Evolutionary conservation across 2,888 invertebrate genomes (phyloP), one percentile per base, ranked within the genome.

Genomic region (Orchesellides sinensis): DNA sequence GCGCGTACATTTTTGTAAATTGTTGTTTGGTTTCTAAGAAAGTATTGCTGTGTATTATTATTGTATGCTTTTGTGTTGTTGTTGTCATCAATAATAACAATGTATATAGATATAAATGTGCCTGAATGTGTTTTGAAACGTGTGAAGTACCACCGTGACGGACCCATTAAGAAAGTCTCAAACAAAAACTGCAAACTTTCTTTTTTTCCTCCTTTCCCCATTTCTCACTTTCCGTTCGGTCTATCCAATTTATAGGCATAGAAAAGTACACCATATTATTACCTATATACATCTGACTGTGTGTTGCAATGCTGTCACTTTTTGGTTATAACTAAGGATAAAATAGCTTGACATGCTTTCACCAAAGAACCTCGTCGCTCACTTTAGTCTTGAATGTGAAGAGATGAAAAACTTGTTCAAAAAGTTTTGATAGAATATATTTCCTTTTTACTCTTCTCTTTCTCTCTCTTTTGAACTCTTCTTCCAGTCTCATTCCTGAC

Each of bases 281-380:
- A n/a, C n/a, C n/a, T n/a, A n/a, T n/a, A n/a, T n/a, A n/a, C n/a
- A n/a, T 47, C 47, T 17, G 47, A 35, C 35, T 35, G 35, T 35
- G 12, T 8, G 35, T 8, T 35, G 35, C 35, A 12, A 5, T 52
- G 52, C 65, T 66, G 66, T 66, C 66, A 66, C 25, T 17, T 40
- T 23, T 5, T 1, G 29, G 63, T 29, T 35, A 19, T 35, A 29
- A 19, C 14, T 19, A 23, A n/a, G 49, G 10, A 49, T 17, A 49
- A 63, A 63, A 63, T 25, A 35, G 35, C 14, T 49, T 68, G 49
- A 68, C 68, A 68, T 68, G 68, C 68, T 68, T 68, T 68, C 68
- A 49, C n/a, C n/a, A n/a, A 54, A 69, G 35, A 56, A 56, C 54
- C 25, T 70, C 56, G 70, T 70, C 70, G 47, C 70, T 56, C 52